Conservation (phyloP, 2,113 vertebrate species). For the Pangasianodon hypophthalmus region DNA sequence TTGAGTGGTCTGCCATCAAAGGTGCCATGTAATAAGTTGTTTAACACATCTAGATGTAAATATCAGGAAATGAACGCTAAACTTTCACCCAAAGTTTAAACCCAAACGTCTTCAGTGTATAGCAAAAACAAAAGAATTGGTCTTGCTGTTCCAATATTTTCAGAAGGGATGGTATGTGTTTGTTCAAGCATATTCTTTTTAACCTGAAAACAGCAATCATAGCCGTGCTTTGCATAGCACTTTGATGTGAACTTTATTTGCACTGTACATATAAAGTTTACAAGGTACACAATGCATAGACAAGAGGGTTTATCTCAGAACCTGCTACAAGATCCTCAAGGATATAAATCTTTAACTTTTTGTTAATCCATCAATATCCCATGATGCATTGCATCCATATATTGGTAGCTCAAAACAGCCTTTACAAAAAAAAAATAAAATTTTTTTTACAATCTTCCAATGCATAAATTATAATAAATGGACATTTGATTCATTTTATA, state of each 20-base stretch:
- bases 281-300: conserved; percentile 79
- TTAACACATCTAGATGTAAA: neutral
- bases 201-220: conserved; percentile 23
- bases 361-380: conserved; percentile 71
- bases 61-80: neutral
- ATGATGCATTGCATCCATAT: conserved; percentile 85
- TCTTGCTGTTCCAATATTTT: neutral
- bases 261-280: conserved; percentile 54
- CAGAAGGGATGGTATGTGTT: neutral
- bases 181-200: neutral
- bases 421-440: conserved; percentile 72
- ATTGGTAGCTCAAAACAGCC: conserved; percentile 77
- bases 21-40: neutral
- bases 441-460: conserved; percentile 73
- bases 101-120: neutral
- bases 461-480: conserved; percentile 62
- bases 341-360: conserved; percentile 76
- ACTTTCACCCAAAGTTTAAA: too few species aligned
- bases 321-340: conserved; percentile 72
- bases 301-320: conserved; percentile 80
- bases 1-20: neutral
- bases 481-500: conserved; percentile 68
- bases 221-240: conserved; percentile 54
- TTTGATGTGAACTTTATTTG: conserved; percentile 56
- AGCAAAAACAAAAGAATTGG: neutral